Conservation (phyloP, 2,113 vertebrate genomes). For the Tragelaphus scriptus region DNA sequence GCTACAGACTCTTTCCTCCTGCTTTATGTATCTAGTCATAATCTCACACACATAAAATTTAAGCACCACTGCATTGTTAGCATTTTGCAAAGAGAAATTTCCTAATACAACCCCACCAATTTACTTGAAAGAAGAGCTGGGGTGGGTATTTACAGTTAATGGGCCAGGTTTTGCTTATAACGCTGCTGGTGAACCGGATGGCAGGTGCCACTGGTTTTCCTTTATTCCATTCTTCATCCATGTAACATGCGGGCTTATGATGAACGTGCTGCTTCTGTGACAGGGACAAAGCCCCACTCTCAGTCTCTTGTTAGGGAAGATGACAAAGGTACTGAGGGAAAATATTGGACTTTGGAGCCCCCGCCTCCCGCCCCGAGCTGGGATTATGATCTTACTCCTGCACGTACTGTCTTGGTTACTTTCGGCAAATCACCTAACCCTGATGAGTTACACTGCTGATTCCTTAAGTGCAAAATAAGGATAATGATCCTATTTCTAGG, state of each 20-base stretch:
- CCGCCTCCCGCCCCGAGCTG: neutral
- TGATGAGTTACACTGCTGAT: neutral
- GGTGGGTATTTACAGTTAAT: conserved; percentile 47
- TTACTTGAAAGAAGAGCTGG: conserved; percentile 67
- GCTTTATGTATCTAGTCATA: conserved; percentile 76
- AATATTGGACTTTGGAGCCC: neutral
- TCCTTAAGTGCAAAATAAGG: neutral
- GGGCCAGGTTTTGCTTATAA: conserved; percentile 43
- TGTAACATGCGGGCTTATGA: neutral
- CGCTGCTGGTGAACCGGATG: conserved; percentile 29
- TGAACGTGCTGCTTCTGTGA: neutral
- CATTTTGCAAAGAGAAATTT: conserved; percentile 71
- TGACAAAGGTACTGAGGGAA: rapidly evolving
- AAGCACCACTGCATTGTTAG: conserved; percentile 74
- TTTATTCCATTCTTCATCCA: rapidly evolving
- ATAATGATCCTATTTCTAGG: neutral
- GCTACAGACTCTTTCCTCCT: conserved; percentile 63
- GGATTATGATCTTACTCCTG: neutral
- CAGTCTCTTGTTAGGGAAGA: neutral
- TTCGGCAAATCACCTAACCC: neutral
- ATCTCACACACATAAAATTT: conserved; percentile 76
- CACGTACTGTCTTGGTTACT: neutral
- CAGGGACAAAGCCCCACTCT: neutral
- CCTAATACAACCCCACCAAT: conserved; percentile 60
- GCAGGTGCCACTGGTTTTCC: conserved; percentile 42